Conservation (phyloP, 2,113 vertebrate genomes). For the Antigone vipio region DNA sequence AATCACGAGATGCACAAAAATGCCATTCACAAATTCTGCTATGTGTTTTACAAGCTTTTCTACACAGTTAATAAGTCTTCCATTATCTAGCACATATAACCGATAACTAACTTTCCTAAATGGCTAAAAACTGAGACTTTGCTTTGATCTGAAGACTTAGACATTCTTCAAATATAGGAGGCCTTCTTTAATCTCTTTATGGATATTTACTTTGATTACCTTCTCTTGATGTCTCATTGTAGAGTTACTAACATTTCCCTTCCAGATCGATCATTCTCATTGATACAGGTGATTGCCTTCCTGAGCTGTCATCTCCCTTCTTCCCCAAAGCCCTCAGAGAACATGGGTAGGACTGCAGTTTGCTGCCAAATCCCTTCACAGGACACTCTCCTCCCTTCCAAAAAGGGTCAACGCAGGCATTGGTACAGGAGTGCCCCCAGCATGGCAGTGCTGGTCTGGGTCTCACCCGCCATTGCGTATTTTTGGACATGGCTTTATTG, state of each 20-base stretch:
- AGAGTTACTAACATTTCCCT: background rate
- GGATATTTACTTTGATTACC: constrained; percentile 18
- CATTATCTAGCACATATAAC: background rate
- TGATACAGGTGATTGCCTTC: background rate
- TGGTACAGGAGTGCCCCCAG: background rate
- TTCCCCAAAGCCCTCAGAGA: background rate
- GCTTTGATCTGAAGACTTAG: constrained; percentile 6
- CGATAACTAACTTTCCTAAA: constrained; percentile 17
- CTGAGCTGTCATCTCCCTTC: constrained; percentile 3
- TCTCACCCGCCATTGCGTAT: background rate
- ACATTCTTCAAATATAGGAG: background rate
- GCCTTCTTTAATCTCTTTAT: background rate
- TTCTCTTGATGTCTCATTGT: background rate
- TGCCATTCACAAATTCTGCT: background rate
- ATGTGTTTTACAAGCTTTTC: constrained; percentile 22
- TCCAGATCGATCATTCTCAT: background rate
- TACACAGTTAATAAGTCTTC: background rate
- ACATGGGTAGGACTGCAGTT: background rate
- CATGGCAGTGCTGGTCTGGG: background rate
- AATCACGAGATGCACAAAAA: constrained; percentile 5
- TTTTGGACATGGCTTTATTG: background rate
- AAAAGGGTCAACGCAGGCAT: background rate
- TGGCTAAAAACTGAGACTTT: background rate
- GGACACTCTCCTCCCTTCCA: background rate
- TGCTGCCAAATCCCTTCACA: background rate